These are phyloP conservation scores for Pomacea canaliculata DNA, from an alignment of 2,888 invertebrate genomes.

Conservation along the genomic window DNA sequence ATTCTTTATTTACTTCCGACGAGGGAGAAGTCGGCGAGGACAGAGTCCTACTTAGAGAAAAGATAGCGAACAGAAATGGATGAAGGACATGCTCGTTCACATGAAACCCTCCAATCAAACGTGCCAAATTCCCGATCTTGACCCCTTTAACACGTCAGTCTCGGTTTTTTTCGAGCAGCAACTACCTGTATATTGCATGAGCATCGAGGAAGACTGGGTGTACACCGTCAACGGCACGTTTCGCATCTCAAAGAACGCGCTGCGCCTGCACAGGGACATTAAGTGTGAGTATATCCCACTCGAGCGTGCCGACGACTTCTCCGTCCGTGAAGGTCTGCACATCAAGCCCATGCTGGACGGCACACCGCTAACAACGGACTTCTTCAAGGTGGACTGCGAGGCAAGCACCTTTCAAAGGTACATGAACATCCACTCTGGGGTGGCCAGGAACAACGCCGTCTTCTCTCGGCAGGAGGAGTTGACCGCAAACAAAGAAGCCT, in stretches of 20 bases:
- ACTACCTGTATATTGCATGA: slow-evolving; percentile 77
- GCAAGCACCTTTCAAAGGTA: slow-evolving; percentile 72
- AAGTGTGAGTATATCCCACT: slow-evolving; percentile 74
- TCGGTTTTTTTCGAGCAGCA: slow-evolving; percentile 76
- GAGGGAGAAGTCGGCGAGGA: too few relatives aligned
- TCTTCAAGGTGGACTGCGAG: slow-evolving; percentile 60
- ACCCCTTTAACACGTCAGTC: slow-evolving; percentile 80
- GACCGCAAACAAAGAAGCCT: background rate
- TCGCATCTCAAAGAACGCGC: slow-evolving; percentile 73
- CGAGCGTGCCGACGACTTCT: slow-evolving; percentile 55
- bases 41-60: too few relatives aligned
- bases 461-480: slow-evolving; percentile 18
- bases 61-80: background rate
- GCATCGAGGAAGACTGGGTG: slow-evolving; percentile 80
- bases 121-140: slow-evolving; percentile 78
- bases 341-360: slow-evolving; percentile 50
- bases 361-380: slow-evolving; percentile 52
- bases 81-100: background rate
- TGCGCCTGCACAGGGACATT: slow-evolving; percentile 68
- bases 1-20: too few relatives aligned
- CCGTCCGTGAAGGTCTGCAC: slow-evolving; percentile 41
- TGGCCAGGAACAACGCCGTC: slow-evolving; percentile 42
- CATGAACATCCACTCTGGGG: slow-evolving; percentile 79
- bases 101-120: slow-evolving; percentile 60
- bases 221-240: slow-evolving; percentile 78